Evolutionary conservation across 2,797 vertebrate genomes (phyloP).

Genomic region (Pampus argenteus): DNA sequence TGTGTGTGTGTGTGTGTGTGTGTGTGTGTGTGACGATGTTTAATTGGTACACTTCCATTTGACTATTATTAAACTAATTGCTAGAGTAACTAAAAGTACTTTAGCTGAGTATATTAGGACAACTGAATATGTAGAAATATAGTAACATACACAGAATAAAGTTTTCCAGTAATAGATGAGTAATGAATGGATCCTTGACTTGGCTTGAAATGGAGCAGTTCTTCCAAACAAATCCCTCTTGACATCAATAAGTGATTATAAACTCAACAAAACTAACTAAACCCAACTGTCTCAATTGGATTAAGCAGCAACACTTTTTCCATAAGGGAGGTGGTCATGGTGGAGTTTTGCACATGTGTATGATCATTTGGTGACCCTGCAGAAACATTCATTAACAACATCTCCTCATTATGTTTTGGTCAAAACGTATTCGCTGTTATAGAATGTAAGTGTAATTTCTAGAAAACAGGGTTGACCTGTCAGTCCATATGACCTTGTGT

Average conservation of each 20-base stretch:
- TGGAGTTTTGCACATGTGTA: no score
- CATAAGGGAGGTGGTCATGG: no score
- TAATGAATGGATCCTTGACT: background rate
- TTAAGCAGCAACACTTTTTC: no score
- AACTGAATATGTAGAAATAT: background rate
- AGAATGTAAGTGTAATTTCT: no score
- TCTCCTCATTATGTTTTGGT: no score
- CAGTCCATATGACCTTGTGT: no score
- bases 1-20: background rate
- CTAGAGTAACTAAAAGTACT: background rate
- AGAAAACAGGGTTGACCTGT: no score
- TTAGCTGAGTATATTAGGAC: background rate
- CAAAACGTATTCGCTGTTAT: no score
- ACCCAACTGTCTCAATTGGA: no score
- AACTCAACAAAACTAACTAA: background rate
- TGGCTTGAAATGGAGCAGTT: background rate
- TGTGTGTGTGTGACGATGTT: slow-evolving; percentile 12
- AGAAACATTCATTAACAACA: no score
- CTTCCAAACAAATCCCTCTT: background rate
- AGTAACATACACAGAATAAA: background rate
- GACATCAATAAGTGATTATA: background rate
- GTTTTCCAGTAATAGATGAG: background rate
- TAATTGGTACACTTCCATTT: background rate
- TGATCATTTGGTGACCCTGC: no score
- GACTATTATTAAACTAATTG: background rate